A percentile compares a stretch with the other conserved stretches of the same genome.
phyloP scores from a whole-genome alignment of 2,888 invertebrate species.

The Stomorhina lunata region DNA sequence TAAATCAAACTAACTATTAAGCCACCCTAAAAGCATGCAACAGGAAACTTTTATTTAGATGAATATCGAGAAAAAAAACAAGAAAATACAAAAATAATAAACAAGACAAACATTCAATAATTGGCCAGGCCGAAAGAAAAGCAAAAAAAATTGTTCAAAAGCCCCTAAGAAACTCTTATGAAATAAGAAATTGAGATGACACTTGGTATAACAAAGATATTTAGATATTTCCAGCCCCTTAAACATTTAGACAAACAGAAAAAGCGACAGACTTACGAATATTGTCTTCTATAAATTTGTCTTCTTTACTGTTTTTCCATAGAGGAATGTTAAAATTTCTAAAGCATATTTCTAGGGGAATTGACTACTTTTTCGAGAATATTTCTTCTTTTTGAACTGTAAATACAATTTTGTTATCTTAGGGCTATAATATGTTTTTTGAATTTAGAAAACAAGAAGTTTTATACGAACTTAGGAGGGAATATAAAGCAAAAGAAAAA shows the following conservation, averaged over 20 bases:
- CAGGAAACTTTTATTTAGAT: not conserved
- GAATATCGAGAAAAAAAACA: not conserved
- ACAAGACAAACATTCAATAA: not conserved
- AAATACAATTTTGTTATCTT: not conserved
- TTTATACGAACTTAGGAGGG: not conserved
- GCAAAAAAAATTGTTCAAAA: not conserved
- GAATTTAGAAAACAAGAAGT: not conserved
- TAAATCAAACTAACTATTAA: not conserved
- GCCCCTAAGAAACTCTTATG: constrained; percentile 15
- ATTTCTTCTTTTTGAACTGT: not conserved
- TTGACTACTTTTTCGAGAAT: not conserved
- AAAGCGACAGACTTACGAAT: too few species aligned
- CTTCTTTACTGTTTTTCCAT: not conserved
- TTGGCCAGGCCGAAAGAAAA: not conserved
- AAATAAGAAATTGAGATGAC: constrained; percentile 5
- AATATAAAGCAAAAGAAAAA: not conserved
- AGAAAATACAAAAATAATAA: not conserved
- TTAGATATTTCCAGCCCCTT: not conserved
- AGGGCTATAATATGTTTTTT: not conserved
- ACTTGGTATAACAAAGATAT: not conserved
- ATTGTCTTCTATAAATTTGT: not conserved
- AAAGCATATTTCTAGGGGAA: constrained; percentile 23
- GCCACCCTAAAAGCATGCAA: not conserved
- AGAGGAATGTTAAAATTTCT: not conserved
- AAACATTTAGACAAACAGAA: not conserved